Evolutionary conservation across 2,888 invertebrate species (phyloP).

Genomic region (Camptogramma bilineatum): DNA sequence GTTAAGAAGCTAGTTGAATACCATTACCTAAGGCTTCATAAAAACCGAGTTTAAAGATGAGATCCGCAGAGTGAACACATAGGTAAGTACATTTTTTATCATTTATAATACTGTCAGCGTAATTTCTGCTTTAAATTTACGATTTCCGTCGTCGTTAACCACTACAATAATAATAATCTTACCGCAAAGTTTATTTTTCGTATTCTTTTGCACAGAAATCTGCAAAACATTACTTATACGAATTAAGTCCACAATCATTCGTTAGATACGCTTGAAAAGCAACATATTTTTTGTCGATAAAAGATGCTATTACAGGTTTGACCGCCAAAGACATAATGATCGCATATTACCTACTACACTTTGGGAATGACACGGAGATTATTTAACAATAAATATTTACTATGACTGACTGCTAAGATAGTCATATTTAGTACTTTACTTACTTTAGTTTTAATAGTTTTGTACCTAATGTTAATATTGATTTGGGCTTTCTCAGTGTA

Average conservation of each 20-base stretch:
- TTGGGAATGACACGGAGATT: not conserved
- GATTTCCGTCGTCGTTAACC: constrained; percentile 37
- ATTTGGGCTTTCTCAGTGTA: too few species aligned
- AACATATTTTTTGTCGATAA: constrained; percentile 32
- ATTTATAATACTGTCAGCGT: constrained; percentile 24
- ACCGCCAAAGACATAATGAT: constrained; percentile 17
- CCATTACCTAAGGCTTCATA: not conserved
- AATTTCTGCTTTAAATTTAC: constrained; percentile 37
- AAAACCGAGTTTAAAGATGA: constrained; percentile 9
- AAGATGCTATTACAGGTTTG: constrained; percentile 30
- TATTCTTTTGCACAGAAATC: constrained; percentile 36
- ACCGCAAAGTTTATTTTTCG: constrained; percentile 38
- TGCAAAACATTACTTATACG: constrained; percentile 36
- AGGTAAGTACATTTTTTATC: constrained; percentile 25
- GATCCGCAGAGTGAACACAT: not conserved
- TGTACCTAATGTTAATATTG: too few species aligned
- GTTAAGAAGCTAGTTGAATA: constrained; percentile 4
- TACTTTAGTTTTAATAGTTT: too few species aligned
- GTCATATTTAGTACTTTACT: not conserved
- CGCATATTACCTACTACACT: not conserved
- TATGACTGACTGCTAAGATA: not conserved
- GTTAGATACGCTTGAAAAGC: constrained; percentile 38
- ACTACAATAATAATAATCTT: constrained; percentile 35
- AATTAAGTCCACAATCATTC: constrained; percentile 38
- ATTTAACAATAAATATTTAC: not conserved